Evolutionary conservation across 2,888 invertebrate genomes (phyloP).

Genomic region (Tubiluchus corallicola): DNA sequence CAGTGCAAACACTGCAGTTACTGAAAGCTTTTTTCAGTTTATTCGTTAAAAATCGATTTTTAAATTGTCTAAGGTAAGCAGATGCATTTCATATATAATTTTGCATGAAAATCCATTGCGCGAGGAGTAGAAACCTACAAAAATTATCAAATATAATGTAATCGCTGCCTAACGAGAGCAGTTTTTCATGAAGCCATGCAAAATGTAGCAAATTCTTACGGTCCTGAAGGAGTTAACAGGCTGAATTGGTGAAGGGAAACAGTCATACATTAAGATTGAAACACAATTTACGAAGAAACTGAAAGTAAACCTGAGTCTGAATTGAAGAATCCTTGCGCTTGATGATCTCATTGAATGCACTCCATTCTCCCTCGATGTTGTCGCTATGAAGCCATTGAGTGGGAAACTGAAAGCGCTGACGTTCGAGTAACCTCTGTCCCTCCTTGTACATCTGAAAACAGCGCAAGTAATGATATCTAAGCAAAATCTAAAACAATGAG

Average conservation of each 20-base stretch:
- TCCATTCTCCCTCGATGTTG: conserved; percentile 99
- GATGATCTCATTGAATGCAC: conserved; percentile 96
- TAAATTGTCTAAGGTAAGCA: no score
- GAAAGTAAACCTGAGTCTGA: conserved; percentile 19
- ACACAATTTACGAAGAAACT: background rate
- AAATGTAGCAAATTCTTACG: no score
- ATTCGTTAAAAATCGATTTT: no score
- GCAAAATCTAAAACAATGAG: conserved; percentile 9
- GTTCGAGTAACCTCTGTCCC: conserved; percentile 85
- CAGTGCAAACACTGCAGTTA: no score
- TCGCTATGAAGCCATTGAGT: conserved; percentile 93
- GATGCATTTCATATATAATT: no score
- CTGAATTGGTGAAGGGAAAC: background rate
- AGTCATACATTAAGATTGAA: background rate
- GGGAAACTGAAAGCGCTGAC: conserved; percentile 95
- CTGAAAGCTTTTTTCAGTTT: no score
- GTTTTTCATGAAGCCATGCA: no score
- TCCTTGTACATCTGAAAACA: conserved; percentile 61
- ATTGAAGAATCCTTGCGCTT: conserved; percentile 79
- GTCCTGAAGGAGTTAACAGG: no score
- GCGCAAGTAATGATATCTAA: conserved; percentile 4
- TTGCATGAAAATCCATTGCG: no score
- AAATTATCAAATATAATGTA: no score
- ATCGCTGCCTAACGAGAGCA: no score
- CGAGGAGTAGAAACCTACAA: no score